Percentiles rank a stretch among this genome's conserved stretches.
These are phyloP conservation scores for Yasuhikotakia modesta DNA, from an alignment of 2,797 vertebrate species.

Conservation along the genomic window DNA sequence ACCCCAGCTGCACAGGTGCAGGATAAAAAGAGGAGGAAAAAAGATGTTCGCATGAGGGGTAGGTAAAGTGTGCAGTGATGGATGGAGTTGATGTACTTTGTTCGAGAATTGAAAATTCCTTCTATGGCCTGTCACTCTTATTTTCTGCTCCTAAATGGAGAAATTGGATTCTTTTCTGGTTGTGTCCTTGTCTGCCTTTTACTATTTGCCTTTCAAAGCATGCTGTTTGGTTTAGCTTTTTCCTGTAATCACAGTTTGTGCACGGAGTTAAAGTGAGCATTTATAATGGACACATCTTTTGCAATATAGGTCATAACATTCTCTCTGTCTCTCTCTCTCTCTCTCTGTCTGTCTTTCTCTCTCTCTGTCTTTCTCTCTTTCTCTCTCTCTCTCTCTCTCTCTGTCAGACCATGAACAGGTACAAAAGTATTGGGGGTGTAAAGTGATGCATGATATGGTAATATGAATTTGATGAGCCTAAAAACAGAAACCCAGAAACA, in stretches of 20 bases:
- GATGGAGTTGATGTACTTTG: constrained; percentile 15
- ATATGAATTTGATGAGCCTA: too few relatives aligned
- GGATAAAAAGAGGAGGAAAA: constrained; percentile 60
- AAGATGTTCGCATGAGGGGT: constrained; percentile 49
- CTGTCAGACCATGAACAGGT: too few relatives aligned
- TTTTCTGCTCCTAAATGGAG: constrained; percentile 5
- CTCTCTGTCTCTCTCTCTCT: too few relatives aligned
- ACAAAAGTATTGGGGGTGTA: too few relatives aligned
- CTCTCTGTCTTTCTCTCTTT: not conserved
- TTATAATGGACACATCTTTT: not conserved
- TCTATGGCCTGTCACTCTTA: constrained; percentile 20
- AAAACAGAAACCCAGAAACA: too few relatives aligned
- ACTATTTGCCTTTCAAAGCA: constrained; percentile 59
- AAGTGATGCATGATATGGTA: too few relatives aligned
- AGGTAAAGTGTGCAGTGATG: constrained; percentile 51
- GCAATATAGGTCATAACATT: not conserved
- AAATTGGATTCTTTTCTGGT: constrained; percentile 12
- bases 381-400: too few relatives aligned
- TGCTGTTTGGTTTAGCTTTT: constrained; percentile 47
- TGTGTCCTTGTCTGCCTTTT: constrained; percentile 21
- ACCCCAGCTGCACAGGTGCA: constrained; percentile 56
- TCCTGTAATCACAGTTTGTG: constrained; percentile 31
- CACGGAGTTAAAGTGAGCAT: constrained; percentile 48
- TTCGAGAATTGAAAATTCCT: constrained; percentile 44
- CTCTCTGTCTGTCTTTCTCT: too few relatives aligned